Percentiles rank a stretch among this genome's conserved stretches.
phyloP scores from a whole-genome alignment of 2,113 vertebrate species.

The Siniperca knerii region DNA sequence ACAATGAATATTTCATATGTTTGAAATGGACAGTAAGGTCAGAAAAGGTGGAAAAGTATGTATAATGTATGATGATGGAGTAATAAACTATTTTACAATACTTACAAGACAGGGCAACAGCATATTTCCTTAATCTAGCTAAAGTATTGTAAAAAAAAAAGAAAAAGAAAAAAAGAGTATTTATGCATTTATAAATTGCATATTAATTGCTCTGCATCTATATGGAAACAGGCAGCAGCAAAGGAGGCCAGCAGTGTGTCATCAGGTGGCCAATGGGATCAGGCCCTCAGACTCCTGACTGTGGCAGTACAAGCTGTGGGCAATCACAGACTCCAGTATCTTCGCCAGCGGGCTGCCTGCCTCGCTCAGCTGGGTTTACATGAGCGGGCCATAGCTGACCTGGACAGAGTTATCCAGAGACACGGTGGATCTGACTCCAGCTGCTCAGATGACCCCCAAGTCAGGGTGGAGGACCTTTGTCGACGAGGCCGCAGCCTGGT shows the following conservation, averaged over 20 bases:
- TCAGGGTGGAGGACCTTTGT: conserved; percentile 86
- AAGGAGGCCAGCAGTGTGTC: conserved; percentile 85
- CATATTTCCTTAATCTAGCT: background rate
- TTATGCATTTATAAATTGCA: background rate
- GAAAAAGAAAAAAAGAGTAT: background rate
- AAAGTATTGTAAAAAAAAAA: background rate
- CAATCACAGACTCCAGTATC: conserved; percentile 65
- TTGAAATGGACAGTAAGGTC: background rate
- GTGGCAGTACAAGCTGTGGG: conserved; percentile 83
- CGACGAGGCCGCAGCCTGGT: conserved; percentile 85
- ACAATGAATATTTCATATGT: background rate
- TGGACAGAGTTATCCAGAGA: conserved; percentile 85
- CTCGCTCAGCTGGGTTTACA: conserved; percentile 84
- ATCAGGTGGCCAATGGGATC: conserved; percentile 69
- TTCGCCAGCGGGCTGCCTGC: conserved; percentile 88
- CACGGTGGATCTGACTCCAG: conserved; percentile 31
- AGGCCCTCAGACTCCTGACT: conserved; percentile 86
- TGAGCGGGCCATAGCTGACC: conserved; percentile 84
- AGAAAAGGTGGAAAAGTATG: background rate
- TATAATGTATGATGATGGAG: background rate
- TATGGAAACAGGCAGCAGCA: conserved; percentile 83
- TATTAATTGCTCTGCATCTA: conserved; percentile 3
- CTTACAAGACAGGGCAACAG: background rate
- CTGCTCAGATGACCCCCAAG: conserved; percentile 51
- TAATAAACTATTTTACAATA: background rate